A percentile compares a stretch with the other conserved stretches of the same genome.
These are phyloP conservation scores for Pristionchus mayeri DNA, from an alignment of 2,888 invertebrate genomes.

Conservation along the genomic window DNA sequence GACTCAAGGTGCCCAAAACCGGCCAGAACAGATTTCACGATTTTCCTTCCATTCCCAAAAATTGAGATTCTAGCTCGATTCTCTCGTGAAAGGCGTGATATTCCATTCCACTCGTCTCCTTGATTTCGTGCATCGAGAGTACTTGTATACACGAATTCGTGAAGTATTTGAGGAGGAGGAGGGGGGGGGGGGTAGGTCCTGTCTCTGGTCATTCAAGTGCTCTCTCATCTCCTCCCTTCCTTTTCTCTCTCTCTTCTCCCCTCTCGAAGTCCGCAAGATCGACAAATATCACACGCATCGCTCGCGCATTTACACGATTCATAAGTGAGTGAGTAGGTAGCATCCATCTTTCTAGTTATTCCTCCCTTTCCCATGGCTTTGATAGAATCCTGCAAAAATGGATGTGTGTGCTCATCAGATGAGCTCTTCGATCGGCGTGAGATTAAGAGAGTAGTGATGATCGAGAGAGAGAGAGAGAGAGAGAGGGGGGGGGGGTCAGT, in stretches of 20 bases:
- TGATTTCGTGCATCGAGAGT: not conserved
- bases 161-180: not conserved
- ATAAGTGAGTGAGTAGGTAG: too few relatives aligned
- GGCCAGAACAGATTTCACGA: too few relatives aligned
- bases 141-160: not conserved
- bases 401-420: not conserved
- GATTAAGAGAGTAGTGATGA: not conserved
- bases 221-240: not conserved
- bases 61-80: too few relatives aligned
- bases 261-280: conserved; percentile 2
- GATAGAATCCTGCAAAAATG: not conserved
- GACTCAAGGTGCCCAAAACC: too few relatives aligned
- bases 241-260: not conserved
- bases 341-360: too few relatives aligned
- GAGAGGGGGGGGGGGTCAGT: not conserved
- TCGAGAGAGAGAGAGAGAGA: conserved; percentile 31
- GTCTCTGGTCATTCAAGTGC: conserved; percentile 29
- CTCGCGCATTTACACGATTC: not conserved
- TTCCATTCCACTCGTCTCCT: too few relatives aligned
- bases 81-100: too few relatives aligned
- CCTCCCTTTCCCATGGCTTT: too few relatives aligned
- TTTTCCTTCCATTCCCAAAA: too few relatives aligned
- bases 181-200: conserved; percentile 14
- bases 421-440: not conserved
- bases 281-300: conserved; percentile 26